Evolutionary conservation across 2,888 invertebrate genomes (phyloP).

Genomic region (Archips crataeganus): DNA sequence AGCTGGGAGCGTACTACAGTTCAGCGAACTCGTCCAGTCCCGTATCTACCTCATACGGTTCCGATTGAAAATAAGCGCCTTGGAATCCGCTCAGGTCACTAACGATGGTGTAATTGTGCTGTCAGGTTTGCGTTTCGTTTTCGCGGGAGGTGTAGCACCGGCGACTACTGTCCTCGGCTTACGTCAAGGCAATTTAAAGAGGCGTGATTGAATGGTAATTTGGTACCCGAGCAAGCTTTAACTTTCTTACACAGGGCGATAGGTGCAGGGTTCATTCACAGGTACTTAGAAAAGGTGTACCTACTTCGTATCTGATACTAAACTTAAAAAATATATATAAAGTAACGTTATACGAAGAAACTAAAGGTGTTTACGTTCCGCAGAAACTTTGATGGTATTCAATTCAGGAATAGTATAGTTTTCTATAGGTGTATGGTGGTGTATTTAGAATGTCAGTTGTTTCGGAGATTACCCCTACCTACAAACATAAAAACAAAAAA

Average conservation of each 20-base stretch:
- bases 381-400: too few relatives aligned
- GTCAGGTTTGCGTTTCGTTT: slow-evolving; percentile 53
- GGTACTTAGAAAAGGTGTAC: neutral
- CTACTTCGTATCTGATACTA: too few relatives aligned
- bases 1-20: slow-evolving; percentile 44
- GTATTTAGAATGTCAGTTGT: too few relatives aligned
- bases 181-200: slow-evolving; percentile 34
- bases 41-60: slow-evolving; percentile 47
- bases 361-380: too few relatives aligned
- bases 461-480: too few relatives aligned
- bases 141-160: slow-evolving; percentile 45
- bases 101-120: slow-evolving; percentile 59
- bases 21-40: slow-evolving; percentile 54
- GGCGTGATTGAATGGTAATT: slow-evolving; percentile 32
- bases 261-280: neutral
- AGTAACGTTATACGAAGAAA: too few relatives aligned
- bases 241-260: neutral
- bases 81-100: slow-evolving; percentile 58
- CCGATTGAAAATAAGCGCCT: slow-evolving; percentile 58
- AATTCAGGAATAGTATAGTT: too few relatives aligned
- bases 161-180: slow-evolving; percentile 26
- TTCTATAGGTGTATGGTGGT: too few relatives aligned
- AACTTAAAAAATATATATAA: too few relatives aligned
- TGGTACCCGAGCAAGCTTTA: slow-evolving; percentile 31
- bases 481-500: too few relatives aligned